Evolutionary conservation across 2,113 vertebrate species (phyloP), one percentile per base, ranked within the genome.

Genomic region (Camarhynchus parvulus): DNA sequence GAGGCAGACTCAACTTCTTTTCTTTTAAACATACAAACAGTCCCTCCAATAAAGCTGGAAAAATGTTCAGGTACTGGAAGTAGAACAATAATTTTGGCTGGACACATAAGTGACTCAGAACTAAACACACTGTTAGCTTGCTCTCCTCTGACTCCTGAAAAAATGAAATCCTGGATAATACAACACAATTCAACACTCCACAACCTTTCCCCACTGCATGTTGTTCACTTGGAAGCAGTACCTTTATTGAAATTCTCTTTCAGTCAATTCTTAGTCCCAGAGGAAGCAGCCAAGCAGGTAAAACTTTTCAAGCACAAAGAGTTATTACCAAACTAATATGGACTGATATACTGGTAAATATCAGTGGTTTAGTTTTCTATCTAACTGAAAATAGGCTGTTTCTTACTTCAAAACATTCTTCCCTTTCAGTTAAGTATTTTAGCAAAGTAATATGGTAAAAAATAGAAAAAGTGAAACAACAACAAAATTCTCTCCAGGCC

Each of bases 201-300:
- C 31, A 17, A 4, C 20, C 37, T 47, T n/a, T 42, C 42, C 21
- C 63, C 33, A 37, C 3, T 19, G 17, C 1, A 0, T 3, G 10
- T 5, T 78, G 15, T n/a, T 42, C 3, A 62, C 37, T 46, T 35
- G 9, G 50, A 66, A 66, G 41, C 37, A 41, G 28, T 5, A 15
- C 16, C 20, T 31, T 80, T 63, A 81, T 1, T 84, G 59, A 77
- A 41, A 35, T 55, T 27, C 24, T 37, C 27, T 74, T 46, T 30
- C 74, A 41, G 63, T 37, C 59, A 50, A 2, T 47, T 82, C 46
- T 42, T 39, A 10, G 42, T 58, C 49, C 61, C 46, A 42, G 20
- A 82, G 50, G 66, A 85, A 42, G 2, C 56, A 66, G 70, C 42
- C 50, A 75, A 66, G 55, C 31, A 75, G 52, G 33, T 52, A 25